Conservation (phyloP, 2,888 invertebrate genomes). For the Dryococelus australis region DNA sequence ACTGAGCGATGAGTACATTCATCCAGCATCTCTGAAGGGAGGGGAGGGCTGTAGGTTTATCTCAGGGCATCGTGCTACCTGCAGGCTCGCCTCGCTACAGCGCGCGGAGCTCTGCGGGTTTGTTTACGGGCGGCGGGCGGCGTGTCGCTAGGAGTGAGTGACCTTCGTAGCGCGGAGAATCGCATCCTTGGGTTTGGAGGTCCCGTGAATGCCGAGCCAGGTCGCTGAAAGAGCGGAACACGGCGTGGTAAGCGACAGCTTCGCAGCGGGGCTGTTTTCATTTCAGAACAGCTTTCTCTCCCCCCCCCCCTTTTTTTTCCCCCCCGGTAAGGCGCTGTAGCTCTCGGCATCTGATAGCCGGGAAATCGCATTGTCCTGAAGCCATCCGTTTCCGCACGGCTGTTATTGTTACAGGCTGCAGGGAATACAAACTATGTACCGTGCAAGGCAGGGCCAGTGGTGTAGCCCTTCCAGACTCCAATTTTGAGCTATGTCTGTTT, state of each 20-base stretch:
- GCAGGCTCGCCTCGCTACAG: too few relatives aligned
- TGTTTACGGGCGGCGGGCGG: background rate
- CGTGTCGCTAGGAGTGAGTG: background rate
- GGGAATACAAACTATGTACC: too few relatives aligned
- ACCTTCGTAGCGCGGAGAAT: conserved; percentile 5
- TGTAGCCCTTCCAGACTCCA: too few relatives aligned
- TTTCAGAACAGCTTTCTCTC: background rate
- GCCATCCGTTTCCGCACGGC: too few relatives aligned
- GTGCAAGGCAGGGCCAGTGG: too few relatives aligned
- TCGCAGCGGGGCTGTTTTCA: background rate
- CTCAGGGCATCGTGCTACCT: too few relatives aligned
- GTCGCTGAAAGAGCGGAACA: background rate
- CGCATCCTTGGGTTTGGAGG: conserved; percentile 1
- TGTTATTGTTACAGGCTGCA: too few relatives aligned
- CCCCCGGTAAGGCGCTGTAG: background rate
- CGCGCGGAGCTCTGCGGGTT: background rate
- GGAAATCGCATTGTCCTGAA: background rate
- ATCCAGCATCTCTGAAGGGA: too few relatives aligned
- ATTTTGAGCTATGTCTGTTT: too few relatives aligned
- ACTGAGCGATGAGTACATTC: too few relatives aligned
- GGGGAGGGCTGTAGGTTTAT: too few relatives aligned
- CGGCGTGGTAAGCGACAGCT: background rate
- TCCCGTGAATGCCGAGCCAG: background rate
- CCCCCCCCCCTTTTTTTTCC: background rate
- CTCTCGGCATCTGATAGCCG: background rate